Conservation (phyloP, 2,797 vertebrate genomes). For the Sebastolobus altivelis region DNA sequence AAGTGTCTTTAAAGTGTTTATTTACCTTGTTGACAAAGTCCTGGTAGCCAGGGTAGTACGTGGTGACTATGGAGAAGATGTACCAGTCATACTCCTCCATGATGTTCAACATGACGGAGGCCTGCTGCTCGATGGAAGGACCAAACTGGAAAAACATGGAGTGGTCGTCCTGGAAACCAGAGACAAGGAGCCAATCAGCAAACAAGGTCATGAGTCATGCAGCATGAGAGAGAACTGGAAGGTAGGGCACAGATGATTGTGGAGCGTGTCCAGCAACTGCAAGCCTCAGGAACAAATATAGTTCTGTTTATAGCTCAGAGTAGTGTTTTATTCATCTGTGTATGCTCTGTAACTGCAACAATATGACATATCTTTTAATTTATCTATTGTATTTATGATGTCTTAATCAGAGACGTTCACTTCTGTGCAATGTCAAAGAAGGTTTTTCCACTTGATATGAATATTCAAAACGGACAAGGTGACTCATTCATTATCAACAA, state of each 20-base stretch:
- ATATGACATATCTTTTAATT: background rate
- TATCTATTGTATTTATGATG: background rate
- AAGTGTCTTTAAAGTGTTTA: constrained; percentile 3
- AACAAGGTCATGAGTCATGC: constrained; percentile 74
- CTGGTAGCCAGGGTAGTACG: constrained; percentile 97
- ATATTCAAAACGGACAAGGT: constrained; percentile 44
- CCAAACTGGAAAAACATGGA: constrained; percentile 99
- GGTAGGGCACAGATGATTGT: constrained; percentile 57
- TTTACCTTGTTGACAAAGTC: constrained; percentile 98
- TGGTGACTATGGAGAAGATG: constrained; percentile 99
- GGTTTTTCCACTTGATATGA: constrained; percentile 6
- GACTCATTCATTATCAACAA: constrained; percentile 41
- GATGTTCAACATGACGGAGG: constrained; percentile 98
- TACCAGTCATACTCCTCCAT: constrained; percentile 99
- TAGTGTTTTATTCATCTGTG: background rate
- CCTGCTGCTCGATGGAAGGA: constrained; percentile 98
- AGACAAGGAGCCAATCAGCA: constrained; percentile 72
- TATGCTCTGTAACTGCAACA: background rate
- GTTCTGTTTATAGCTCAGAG: constrained; percentile 28
- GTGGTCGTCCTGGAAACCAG: constrained; percentile 91
- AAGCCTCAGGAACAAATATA: constrained; percentile 48
- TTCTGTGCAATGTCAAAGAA: background rate
- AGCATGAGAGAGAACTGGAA: constrained; percentile 47
- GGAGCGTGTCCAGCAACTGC: constrained; percentile 44
- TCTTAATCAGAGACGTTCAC: constrained; percentile 19